These are phyloP conservation scores for Drosophila mojavensis DNA, from an alignment of 1,140 invertebrate genomes.

Conservation along the genomic window DNA sequence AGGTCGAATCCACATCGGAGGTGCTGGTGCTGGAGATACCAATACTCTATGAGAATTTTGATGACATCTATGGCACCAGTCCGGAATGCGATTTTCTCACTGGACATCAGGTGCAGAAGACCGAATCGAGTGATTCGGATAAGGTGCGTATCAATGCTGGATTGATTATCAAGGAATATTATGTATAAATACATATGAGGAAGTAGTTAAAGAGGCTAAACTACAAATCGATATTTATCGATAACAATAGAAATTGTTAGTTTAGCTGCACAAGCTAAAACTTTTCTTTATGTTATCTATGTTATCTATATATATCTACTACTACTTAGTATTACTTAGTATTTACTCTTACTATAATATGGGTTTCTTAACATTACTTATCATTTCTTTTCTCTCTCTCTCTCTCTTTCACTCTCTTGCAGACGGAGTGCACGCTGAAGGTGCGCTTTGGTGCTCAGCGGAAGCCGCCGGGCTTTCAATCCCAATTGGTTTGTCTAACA, in stretches of 20 bases:
- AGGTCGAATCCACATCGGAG: slow-evolving; percentile 93
- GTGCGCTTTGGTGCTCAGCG: slow-evolving; percentile 91
- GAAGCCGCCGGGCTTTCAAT: slow-evolving; percentile 96
- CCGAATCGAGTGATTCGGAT: slow-evolving; percentile 86
- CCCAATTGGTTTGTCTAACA: slow-evolving; percentile 96
- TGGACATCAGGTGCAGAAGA: slow-evolving; percentile 85
- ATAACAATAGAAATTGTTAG: no score
- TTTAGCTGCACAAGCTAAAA: no score
- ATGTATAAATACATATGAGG: not conserved
- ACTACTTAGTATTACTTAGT: no score
- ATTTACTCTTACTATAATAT: no score
- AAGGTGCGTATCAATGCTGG: slow-evolving; percentile 78
- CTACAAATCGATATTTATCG: no score
- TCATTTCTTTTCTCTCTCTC: not conserved
- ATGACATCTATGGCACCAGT: slow-evolving; percentile 91
- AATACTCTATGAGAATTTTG: slow-evolving; percentile 92
- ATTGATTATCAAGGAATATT: not conserved
- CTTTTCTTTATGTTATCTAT: no score
- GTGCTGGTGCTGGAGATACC: slow-evolving; percentile 95
- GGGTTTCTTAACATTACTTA: no score
- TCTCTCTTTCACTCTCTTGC: slow-evolving; percentile 36
- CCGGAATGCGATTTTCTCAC: slow-evolving; percentile 91
- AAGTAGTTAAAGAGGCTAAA: no score
- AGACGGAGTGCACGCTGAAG: slow-evolving; percentile 86
- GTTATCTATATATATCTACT: no score